Base-by-base conservation (phyloP, 2,797 vertebrate species). In the Pipistrellus nathusii region DNA sequence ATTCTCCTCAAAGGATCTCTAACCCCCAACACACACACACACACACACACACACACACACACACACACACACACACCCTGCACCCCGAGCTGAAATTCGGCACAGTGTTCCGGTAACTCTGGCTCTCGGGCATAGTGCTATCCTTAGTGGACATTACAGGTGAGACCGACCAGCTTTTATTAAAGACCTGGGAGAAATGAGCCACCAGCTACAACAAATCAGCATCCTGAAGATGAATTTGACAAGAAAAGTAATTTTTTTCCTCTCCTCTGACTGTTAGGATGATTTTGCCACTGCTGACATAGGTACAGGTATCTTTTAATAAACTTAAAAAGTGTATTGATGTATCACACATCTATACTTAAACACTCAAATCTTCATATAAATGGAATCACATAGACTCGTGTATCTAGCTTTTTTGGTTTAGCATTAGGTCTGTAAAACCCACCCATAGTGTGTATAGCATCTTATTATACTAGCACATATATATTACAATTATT, bases 41-140 rank as follows among this genome's bases (percentile, higher is more conserved):
- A 38, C 38, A 41, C 38, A 41, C 38, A 41, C 38, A 41, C 38
- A 41, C 38, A 41, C 38, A 41, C 38, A 38, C 38, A 38, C 38
- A 38, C 38, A 38, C 38, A 38, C 38, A 38, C 38, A n/a, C n/a
- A 23, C 13, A 25, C 23, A 14, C 6, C 46, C 84, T 66, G n/a
- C 6, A 25, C 30, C 35, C 51, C 53, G 0, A 0, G 68, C 1
- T 21, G 51, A 10, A 0, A 6, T 17, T 25, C 3, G 4, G 53
- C 15, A 8, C 12, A 8, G 3, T 1, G 35, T 9, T 5, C 38
- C 75, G 3, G 53, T 20, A 20, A n/a, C 48, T 48, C 72, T 30
- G 78, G 66, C 77, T 12, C 32, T 9, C 3, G 35, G 66, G 64
- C 73, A 23, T 46, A 17, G 27, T 12, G 41, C 71, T 32, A n/a